Evolutionary conservation across 2,888 invertebrate species (phyloP), one percentile per base, ranked within the genome.

Genomic region (Tillus elongatus): DNA sequence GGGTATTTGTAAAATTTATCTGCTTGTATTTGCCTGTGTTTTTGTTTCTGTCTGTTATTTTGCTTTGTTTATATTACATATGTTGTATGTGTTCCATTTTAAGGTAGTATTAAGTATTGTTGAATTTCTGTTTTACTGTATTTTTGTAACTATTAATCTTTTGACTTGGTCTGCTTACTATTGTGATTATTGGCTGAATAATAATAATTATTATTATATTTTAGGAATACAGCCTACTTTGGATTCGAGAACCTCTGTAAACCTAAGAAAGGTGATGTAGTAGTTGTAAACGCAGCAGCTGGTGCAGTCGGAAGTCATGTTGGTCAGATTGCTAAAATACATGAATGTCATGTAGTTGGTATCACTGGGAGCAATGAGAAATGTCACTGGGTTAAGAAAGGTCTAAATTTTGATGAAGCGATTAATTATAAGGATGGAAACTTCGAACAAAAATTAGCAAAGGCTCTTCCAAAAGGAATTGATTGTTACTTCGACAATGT

Each of bases 401-500:
- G 76, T 34, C 59, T 82, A 1, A 75, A 75, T 3, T 83, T 82
- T 53, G 79, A 85, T 56, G 60, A 66, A 44, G 79, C 74, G 9
- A 78, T 77, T 42, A 85, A 85, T 63, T 85, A 85, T 61, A 85
- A 83, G 61, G 77, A 70, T 2, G 67, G 62, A 4, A 57, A 77
- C 51, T 48, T 79, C 30, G 57, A 58, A 1, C 53, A 67, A 31
- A 73, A 71, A 29, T 62, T 86, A 9, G 71, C 71, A 43, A 65
- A 75, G 57, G 67, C 63, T 35, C 80, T 81, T 8, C 80, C 82
- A 0, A 64, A 79, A n/a, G 82, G 82, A 2, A 63, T 85, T 0
- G 82, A 85, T 54, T 79, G 81, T 53, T 85, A 79, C 53, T 85
- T 83, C 54, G 85, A 85, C 57, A 85, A 84, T 59, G 84, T 84